Percentiles rank a stretch among this genome's conserved stretches.
phyloP scores from a whole-genome alignment of 2,888 invertebrate species.

The Acleris cristana region DNA sequence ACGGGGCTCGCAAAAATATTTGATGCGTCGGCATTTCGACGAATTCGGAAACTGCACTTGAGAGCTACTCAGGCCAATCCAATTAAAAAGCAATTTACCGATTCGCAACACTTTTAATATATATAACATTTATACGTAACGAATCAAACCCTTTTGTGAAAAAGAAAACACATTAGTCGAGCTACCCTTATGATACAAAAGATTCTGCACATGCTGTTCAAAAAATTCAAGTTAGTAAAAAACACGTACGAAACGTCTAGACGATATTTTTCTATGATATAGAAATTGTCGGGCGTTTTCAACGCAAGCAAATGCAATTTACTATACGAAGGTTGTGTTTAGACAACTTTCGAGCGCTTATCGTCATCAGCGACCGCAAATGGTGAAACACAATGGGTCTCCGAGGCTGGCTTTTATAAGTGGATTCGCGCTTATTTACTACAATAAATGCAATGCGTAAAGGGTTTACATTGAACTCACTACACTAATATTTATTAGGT shows the following conservation, averaged over 20 bases:
- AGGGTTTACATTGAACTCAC: too few species aligned
- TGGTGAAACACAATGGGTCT: conserved; percentile 29
- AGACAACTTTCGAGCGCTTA: conserved; percentile 36
- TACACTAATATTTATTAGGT: too few species aligned
- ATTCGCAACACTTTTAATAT: too few species aligned
- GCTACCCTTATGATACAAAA: background rate
- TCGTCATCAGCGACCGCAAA: conserved; percentile 34
- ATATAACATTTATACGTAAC: too few species aligned
- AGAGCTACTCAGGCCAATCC: background rate
- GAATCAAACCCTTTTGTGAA: too few species aligned
- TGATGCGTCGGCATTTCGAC: conserved; percentile 23
- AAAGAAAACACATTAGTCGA: too few species aligned
- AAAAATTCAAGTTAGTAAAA: background rate
- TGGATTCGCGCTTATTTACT: conserved; percentile 8
- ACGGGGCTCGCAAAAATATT: conserved; percentile 42
- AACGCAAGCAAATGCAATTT: conserved; percentile 35
- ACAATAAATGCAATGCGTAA: background rate
- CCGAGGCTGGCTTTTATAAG: conserved; percentile 26
- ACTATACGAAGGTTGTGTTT: conserved; percentile 35
- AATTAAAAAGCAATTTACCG: conserved; percentile 11
- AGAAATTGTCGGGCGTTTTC: conserved; percentile 28
- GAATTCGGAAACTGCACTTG: conserved; percentile 15
- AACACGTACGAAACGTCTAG: conserved; percentile 32
- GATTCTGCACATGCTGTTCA: background rate
- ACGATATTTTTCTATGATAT: conserved; percentile 19